phyloP scores from a whole-genome alignment of 1,140 invertebrate genomes.

The Magallana angulata region DNA sequence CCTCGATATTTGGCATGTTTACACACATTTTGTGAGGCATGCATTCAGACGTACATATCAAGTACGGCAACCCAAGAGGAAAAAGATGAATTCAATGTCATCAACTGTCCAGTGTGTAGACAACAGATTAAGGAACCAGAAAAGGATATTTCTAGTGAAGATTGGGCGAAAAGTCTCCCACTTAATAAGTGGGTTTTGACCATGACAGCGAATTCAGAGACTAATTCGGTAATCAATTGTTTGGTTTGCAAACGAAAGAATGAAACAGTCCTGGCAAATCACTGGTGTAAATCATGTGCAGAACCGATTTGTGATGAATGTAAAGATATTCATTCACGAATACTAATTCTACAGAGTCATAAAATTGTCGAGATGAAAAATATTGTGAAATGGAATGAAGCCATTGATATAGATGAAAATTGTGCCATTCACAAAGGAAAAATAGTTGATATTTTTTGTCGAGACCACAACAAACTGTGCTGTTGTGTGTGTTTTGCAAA shows the following conservation, averaged over 20 bases:
- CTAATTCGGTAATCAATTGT: neutral
- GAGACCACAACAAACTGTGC: neutral
- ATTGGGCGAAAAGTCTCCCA: neutral
- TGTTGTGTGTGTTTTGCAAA: neutral
- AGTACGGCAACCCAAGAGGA: neutral
- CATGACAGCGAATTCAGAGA: neutral
- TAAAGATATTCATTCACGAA: neutral
- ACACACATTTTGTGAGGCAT: neutral
- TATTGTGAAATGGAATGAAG: neutral
- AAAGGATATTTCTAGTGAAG: neutral
- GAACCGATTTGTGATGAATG: neutral
- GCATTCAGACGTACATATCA: constrained; percentile 3
- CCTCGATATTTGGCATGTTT: neutral
- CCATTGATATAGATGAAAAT: neutral
- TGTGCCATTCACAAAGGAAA: neutral
- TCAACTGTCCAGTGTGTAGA: neutral
- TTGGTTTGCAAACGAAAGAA: neutral
- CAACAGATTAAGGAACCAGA: neutral
- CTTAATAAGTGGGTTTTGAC: neutral
- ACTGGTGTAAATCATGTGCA: constrained; percentile 3
- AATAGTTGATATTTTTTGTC: neutral
- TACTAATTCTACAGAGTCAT: neutral
- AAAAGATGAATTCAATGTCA: neutral
- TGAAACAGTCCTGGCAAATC: neutral
- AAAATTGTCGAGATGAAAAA: neutral